Conservation (phyloP, 2,888 invertebrate genomes). For the Lysandra coridon region DNA sequence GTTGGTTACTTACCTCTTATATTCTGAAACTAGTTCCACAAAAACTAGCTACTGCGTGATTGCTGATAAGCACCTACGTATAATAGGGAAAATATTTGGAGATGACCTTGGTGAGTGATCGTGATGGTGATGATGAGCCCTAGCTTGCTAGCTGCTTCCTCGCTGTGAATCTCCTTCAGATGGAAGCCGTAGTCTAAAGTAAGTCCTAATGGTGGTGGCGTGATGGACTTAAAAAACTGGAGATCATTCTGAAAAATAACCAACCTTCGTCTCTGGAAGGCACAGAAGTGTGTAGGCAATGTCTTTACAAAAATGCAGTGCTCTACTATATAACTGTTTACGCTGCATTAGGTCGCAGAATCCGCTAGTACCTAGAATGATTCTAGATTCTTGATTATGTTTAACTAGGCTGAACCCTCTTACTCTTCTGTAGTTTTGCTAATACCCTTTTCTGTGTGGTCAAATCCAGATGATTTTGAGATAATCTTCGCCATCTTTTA, state of each 20-base stretch:
- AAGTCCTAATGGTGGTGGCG: too few species aligned
- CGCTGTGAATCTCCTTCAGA: too few species aligned
- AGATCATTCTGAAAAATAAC: not conserved
- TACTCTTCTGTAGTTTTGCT: not conserved
- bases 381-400: not conserved
- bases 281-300: too few species aligned
- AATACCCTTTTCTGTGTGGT: constrained; percentile 12
- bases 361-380: not conserved
- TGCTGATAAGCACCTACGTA: too few species aligned
- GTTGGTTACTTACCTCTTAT: not conserved
- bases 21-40: too few species aligned
- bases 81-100: too few species aligned
- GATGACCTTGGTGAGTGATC: too few species aligned
- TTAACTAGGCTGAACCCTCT: not conserved
- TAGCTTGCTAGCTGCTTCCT: too few species aligned
- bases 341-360: not conserved
- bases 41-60: too few species aligned
- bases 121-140: too few species aligned
- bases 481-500: constrained; percentile 5
- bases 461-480: not conserved
- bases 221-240: not conserved
- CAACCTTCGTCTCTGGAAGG: not conserved
- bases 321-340: not conserved
- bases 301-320: not conserved
- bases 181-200: too few species aligned